phyloP scores from a whole-genome alignment of 2,888 invertebrate species.

The Thumatha senex region DNA sequence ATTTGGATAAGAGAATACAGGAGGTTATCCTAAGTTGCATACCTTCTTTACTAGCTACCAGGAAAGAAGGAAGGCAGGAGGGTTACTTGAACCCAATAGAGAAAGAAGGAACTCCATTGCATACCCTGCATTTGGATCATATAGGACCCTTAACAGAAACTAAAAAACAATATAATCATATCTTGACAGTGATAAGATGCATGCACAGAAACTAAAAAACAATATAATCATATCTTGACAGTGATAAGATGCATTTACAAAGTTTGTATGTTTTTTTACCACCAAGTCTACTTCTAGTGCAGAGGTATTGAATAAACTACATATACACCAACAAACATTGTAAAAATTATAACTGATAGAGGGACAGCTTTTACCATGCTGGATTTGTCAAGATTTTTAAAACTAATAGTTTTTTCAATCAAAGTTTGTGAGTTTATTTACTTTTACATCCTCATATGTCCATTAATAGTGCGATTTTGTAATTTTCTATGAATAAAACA shows the following conservation, averaged over 20 bases:
- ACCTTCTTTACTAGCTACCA: conserved; percentile 18
- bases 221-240: conserved; percentile 6
- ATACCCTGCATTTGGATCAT: conserved; percentile 4
- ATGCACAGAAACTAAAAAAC: conserved; percentile 2
- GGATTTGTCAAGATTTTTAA: too few species aligned
- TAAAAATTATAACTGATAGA: conserved; percentile 1
- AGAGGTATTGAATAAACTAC: conserved; percentile 1
- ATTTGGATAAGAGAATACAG: too few species aligned
- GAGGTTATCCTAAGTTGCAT: too few species aligned
- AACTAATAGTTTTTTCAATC: too few species aligned
- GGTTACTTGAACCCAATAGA: conserved; percentile 6
- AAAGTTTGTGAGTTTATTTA: too few species aligned
- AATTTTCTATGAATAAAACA: too few species aligned
- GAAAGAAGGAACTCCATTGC: conserved; percentile 4
- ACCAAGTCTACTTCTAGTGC: conserved; percentile 1
- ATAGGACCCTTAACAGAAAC: conserved; percentile 6
- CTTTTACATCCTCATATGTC: too few species aligned
- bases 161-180: conserved; percentile 4
- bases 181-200: conserved; percentile 5
- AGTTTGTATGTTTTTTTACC: conserved; percentile 8
- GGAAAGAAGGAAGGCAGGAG: conserved; percentile 11
- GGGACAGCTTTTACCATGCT: conserved; percentile 4
- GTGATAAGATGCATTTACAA: conserved; percentile 6
- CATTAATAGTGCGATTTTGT: too few species aligned
- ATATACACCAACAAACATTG: conserved; percentile 3